phyloP scores from a whole-genome alignment of 2,888 invertebrate species.

The Trisateles emortualis region DNA sequence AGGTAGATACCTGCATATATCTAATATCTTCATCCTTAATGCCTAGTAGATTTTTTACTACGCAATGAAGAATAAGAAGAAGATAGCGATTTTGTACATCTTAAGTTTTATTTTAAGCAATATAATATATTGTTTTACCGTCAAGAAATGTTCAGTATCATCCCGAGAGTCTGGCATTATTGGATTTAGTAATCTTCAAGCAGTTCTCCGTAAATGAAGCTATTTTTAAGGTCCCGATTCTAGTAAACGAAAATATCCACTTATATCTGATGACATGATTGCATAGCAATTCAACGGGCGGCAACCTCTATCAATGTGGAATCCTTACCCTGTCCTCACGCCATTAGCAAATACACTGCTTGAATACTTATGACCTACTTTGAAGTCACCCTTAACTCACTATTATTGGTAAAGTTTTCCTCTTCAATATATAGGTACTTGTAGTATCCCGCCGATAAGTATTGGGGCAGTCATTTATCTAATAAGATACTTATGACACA shows the following conservation, averaged over 20 bases:
- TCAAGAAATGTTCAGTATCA: too few species aligned
- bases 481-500: constrained; percentile 18
- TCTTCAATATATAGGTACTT: constrained; percentile 44
- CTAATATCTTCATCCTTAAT: too few species aligned
- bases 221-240: too few species aligned
- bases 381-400: constrained; percentile 52
- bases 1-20: too few species aligned
- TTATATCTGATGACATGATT: neutral
- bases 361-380: constrained; percentile 60
- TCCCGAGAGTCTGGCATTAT: too few species aligned
- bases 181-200: too few species aligned
- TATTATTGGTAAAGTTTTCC: constrained; percentile 58
- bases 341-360: constrained; percentile 56
- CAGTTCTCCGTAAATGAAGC: too few species aligned
- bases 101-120: too few species aligned
- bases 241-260: constrained; percentile 10
- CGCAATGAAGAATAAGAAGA: too few species aligned
- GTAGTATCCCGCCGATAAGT: constrained; percentile 24
- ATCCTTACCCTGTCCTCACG: constrained; percentile 48
- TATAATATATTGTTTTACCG: too few species aligned
- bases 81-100: too few species aligned
- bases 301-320: constrained; percentile 2
- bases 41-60: too few species aligned
- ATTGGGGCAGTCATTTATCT: constrained; percentile 22
- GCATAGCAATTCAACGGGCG: neutral